Base-by-base conservation (phyloP, 2,888 invertebrate species). In the Stenotaenia linearis region DNA sequence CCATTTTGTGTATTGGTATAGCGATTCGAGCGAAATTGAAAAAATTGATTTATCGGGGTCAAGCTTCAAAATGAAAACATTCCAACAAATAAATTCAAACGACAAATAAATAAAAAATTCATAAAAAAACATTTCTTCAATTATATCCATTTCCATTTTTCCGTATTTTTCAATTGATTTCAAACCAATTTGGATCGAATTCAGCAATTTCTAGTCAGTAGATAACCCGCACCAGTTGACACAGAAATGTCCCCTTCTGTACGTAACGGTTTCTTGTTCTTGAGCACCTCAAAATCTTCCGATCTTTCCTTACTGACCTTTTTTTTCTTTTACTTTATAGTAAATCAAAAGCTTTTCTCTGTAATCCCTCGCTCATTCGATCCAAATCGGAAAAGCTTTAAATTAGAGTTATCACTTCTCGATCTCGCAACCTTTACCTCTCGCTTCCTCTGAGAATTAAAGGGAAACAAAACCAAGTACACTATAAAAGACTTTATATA, bases 311-410 rank as follows among this genome's bases (percentile, higher is more conserved):
- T 25, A 61, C 25, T 61, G 23, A 23, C 61, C 25, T 15, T 18
- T 9, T 23, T 23, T 61, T 61, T 61, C 5, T 25, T 28, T 56
- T 56, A 23, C 56, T 40, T 40, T 45, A n/a, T 69, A 69, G 28
- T 69, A 28, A 69, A 69, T 69, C 69, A 69, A 69, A 69, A 69
- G 69, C 69, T 69, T 69, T 69, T 25, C 69, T 69, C 69, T 69
- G 56, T 69, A 69, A 69, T 69, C 28, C 18, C 69, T 69, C 25
- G 69, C 15, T 69, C 69, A 28, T 28, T 69, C 69, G 25, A 69
- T 69, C 69, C 69, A 28, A 69, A 69, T 69, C 69, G 69, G 18
- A 69, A n/a, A 69, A 4, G 25, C 25, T 69, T 69, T 69, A 69
- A 69, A 25, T 69, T 69, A 69, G 28, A 69, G 69, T 28, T 69